These are phyloP conservation scores for Monochamus saltuarius DNA, from an alignment of 1,140 invertebrate species.

Conservation along the genomic window DNA sequence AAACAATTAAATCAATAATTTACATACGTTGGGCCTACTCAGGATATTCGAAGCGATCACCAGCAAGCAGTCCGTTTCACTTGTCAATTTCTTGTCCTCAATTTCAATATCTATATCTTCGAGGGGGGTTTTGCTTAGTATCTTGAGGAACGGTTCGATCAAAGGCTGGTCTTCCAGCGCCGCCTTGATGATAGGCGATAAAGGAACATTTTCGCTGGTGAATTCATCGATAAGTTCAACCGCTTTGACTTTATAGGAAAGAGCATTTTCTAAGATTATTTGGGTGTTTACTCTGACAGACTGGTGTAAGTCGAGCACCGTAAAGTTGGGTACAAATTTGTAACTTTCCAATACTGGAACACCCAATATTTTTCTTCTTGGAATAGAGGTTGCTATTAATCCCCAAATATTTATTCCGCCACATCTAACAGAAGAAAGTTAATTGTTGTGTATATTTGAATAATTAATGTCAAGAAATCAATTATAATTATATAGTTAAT, in stretches of 20 bases:
- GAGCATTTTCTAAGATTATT: slow-evolving; percentile 75
- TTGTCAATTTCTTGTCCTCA: slow-evolving; percentile 61
- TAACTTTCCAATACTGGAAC: slow-evolving; percentile 74
- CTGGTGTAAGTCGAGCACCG: slow-evolving; percentile 42
- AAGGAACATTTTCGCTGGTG: slow-evolving; percentile 54
- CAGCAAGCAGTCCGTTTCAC: slow-evolving; percentile 60
- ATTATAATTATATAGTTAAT: no score
- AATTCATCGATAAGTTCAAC: slow-evolving; percentile 66
- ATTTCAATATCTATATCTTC: slow-evolving; percentile 58
- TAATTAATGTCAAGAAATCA: no score
- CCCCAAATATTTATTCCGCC: slow-evolving; percentile 85
- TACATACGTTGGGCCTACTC: slow-evolving; percentile 27
- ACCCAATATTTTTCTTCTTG: slow-evolving; percentile 62
- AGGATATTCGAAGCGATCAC: slow-evolving; percentile 56
- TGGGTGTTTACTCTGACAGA: slow-evolving; percentile 64
- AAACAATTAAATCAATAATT: neutral
- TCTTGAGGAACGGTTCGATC: slow-evolving; percentile 60
- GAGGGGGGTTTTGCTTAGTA: slow-evolving; percentile 46
- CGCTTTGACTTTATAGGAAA: slow-evolving; percentile 68
- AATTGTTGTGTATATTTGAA: slow-evolving; percentile 48
- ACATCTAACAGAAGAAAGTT: slow-evolving; percentile 58
- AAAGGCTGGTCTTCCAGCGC: slow-evolving; percentile 60
- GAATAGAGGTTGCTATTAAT: slow-evolving; percentile 75
- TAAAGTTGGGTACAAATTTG: slow-evolving; percentile 71
- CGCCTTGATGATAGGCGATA: slow-evolving; percentile 59